Conservation (phyloP, 2,113 vertebrate genomes). For the Hiodon alosoides region DNA sequence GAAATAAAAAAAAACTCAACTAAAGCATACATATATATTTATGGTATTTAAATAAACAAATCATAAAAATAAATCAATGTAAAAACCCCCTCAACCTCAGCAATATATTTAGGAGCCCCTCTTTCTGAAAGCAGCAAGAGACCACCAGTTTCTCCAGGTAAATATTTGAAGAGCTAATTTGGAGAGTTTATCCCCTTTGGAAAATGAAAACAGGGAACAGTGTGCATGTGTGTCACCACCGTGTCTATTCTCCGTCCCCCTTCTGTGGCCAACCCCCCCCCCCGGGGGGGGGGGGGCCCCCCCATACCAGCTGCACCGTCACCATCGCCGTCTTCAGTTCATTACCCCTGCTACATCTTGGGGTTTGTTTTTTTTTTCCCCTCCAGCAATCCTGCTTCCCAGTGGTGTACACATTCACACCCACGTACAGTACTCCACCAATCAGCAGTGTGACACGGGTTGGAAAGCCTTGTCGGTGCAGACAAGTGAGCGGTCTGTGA, state of each 20-base stretch:
- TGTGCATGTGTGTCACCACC: slow-evolving; percentile 28
- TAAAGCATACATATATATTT: slow-evolving; percentile 63
- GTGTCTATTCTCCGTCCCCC: slow-evolving; percentile 13
- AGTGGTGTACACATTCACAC: too few relatives aligned
- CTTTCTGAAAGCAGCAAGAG: slow-evolving; percentile 48
- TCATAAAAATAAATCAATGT: slow-evolving; percentile 68
- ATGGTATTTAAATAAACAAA: slow-evolving; percentile 67
- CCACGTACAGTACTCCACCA: too few relatives aligned
- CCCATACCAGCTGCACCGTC: too few relatives aligned
- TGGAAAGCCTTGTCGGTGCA: too few relatives aligned
- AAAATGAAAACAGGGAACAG: slow-evolving; percentile 37
- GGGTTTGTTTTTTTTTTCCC: too few relatives aligned
- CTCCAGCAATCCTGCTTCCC: too few relatives aligned
- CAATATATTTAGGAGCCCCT: slow-evolving; percentile 60
- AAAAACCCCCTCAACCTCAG: slow-evolving; percentile 52
- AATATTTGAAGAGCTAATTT: slow-evolving; percentile 73
- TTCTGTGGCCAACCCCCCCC: too few relatives aligned
- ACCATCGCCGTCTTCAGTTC: too few relatives aligned
- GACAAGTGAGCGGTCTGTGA: too few relatives aligned
- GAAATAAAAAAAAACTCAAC: slow-evolving; percentile 45
- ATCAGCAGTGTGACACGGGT: too few relatives aligned
- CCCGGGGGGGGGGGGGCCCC: too few relatives aligned
- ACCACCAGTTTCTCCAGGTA: slow-evolving; percentile 61
- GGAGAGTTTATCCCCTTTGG: slow-evolving; percentile 55
- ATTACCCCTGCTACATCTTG: too few relatives aligned